phyloP scores from a whole-genome alignment of 2,797 vertebrate species.

The Darevskia mixta region DNA sequence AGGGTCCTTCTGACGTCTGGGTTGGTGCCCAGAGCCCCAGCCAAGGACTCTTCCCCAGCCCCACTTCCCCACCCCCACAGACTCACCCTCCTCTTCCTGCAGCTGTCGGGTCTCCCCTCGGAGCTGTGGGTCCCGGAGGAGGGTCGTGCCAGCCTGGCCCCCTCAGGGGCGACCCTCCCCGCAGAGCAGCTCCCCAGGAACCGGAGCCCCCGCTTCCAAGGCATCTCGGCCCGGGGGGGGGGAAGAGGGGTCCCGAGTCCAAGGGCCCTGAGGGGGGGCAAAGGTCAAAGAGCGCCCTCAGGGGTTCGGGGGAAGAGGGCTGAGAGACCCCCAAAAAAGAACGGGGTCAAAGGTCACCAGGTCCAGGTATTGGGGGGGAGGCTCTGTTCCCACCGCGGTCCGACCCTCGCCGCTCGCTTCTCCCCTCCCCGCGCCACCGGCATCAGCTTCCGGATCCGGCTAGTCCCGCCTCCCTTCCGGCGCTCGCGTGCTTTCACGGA shows the following conservation, averaged over 20 bases:
- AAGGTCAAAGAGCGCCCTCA: not conserved
- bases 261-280: not conserved
- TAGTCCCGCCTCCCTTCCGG: not conserved
- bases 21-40: too few relatives aligned
- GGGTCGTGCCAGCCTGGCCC: not conserved
- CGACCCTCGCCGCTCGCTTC: not conserved
- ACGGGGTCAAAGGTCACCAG: not conserved
- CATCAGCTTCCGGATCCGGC: not conserved
- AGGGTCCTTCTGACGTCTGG: too few relatives aligned
- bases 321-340: not conserved
- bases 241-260: not conserved
- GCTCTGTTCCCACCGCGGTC: not conserved
- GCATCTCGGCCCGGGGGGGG: not conserved
- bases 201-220: not conserved
- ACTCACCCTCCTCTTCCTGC: constrained; percentile 4
- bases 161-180: not conserved
- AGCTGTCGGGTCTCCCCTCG: not conserved
- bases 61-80: accelerated
- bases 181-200: not conserved
- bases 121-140: not conserved
- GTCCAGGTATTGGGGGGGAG: too few relatives aligned
- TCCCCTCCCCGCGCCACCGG: too few relatives aligned
- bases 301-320: not conserved
- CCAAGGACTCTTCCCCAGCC: too few relatives aligned
- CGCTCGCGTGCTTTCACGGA: accelerated